Base-by-base conservation (phyloP, 2,113 vertebrate species). In the Gnathonemus echidnorhynchus region DNA sequence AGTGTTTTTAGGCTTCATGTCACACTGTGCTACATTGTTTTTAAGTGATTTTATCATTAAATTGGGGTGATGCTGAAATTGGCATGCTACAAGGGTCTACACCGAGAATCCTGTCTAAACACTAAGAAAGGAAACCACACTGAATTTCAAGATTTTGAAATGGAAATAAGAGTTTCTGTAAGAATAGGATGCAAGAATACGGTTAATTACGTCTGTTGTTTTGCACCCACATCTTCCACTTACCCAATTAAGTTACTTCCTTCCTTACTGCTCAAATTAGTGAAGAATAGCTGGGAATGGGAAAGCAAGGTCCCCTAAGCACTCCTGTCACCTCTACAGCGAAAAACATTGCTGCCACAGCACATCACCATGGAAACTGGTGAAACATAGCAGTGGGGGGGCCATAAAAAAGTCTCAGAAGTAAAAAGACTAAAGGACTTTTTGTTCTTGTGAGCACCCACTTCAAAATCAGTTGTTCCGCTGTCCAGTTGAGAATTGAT, bases 401-500 rank as follows among this genome's bases (percentile, higher is more conserved):
- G 21, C 8, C n/a, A 52, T 9, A 66, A 50, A 86, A 90, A 74
- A 90, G 70, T 53, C 88, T 89, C 27, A 39, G n/a, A 83, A 80
- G 48, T 53, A 42, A 56, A 80, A 86, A 87, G 50, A 19, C 45
- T 74, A 70, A 70, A 88, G 58, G 87, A 62, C 52, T 88, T 58
- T 88, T 88, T 39, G 27, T 88, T 39, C 46, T 24, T 88, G 35
- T 88, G 19, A 19, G 27, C 15, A 24, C 45, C 52, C 50, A 88
- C 52, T 90, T 91, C 80, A 53, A 91, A 86, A 27, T 77, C 45
- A 87, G 90, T 90, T 86, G 24, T 52, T 58, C 87, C 74, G n/a
- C n/a, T 6, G 49, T 74, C 31, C 88, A 77, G 90, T 66, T 91
- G 90, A 93, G 91, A 92, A 92, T 91, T 91, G 87, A 93, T 89